phyloP scores from a whole-genome alignment of 2,113 vertebrate genomes.

The Apaloderma vittatum region DNA sequence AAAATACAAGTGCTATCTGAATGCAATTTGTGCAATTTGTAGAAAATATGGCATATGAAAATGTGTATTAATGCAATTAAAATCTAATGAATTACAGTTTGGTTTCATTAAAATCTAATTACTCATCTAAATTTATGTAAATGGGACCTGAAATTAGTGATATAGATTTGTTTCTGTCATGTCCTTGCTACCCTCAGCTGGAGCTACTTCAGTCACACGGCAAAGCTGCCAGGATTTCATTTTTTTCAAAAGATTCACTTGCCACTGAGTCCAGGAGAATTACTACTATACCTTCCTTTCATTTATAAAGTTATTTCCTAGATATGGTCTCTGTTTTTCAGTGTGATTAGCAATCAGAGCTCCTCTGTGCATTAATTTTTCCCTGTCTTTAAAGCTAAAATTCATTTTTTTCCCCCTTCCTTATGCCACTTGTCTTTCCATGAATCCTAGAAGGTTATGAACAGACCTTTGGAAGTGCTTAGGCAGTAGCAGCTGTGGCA shows the following conservation, averaged over 20 bases:
- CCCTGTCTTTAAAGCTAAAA: not conserved
- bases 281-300: not conserved
- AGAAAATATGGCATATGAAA: not conserved
- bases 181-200: not conserved
- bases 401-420: not conserved
- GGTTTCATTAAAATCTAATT: not conserved
- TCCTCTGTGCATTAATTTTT: not conserved
- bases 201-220: not conserved
- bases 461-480: not conserved
- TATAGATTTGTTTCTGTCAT: not conserved
- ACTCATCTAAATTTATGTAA: not conserved
- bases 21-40: not conserved
- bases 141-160: not conserved
- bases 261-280: not conserved
- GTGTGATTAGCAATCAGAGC: not conserved
- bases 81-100: not conserved
- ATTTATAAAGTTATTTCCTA: not conserved
- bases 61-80: not conserved
- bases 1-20: not conserved
- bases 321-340: not conserved
- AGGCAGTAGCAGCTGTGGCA: not conserved
- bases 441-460: not conserved
- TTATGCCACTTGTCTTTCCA: not conserved
- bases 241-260: not conserved
- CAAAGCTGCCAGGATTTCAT: not conserved